Conservation (phyloP, 1,140 invertebrate genomes). For the Kradibia gibbosae region DNA sequence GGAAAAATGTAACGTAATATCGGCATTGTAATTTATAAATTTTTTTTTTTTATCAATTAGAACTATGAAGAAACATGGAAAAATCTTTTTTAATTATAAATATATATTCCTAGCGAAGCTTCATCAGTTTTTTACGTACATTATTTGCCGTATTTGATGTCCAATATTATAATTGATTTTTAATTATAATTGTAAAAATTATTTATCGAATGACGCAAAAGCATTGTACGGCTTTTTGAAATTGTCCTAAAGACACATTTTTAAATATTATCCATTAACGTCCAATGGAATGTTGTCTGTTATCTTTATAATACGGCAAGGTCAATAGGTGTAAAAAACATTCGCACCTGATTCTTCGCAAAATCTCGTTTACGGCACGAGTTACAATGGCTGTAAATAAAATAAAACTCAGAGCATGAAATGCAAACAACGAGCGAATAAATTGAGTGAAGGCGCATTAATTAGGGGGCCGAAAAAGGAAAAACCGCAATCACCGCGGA, state of each 20-base stretch:
- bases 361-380: not conserved
- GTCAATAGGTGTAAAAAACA: constrained; percentile 9
- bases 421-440: not conserved
- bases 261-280: not conserved
- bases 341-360: not conserved
- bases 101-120: too few species aligned
- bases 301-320: not conserved
- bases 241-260: not conserved
- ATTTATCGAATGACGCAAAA: not conserved
- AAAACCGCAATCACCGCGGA: not conserved
- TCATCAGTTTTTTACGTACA: too few species aligned
- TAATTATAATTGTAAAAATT: not conserved
- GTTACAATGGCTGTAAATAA: not conserved
- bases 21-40: too few species aligned
- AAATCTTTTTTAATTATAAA: too few species aligned
- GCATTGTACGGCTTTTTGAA: not conserved
- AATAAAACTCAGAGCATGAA: not conserved
- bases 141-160: too few species aligned
- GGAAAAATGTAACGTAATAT: too few species aligned
- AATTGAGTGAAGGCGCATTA: not conserved
- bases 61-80: too few species aligned
- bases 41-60: too few species aligned
- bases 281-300: not conserved
- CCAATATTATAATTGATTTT: not conserved
- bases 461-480: not conserved